Base-by-base conservation (phyloP, 2,888 invertebrate genomes). In the Cyclophora punctaria region DNA sequence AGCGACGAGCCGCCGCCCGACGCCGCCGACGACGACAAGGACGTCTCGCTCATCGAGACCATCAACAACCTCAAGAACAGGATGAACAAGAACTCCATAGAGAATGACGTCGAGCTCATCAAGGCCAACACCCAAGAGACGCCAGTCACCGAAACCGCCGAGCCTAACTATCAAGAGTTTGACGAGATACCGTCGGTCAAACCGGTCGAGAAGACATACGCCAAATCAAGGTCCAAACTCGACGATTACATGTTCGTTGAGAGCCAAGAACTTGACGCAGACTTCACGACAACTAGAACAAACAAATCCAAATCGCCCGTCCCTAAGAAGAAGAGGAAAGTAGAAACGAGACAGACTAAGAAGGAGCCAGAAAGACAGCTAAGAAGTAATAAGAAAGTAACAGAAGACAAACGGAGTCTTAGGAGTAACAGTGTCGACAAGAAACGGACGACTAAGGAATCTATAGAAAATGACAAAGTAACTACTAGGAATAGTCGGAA, bases 161-260 rank as follows among this genome's bases (percentile, higher is more conserved):
- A 81, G 54, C 81, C 81, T 0, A 66, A 48, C 2, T 79, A 60
- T 60, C 67, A 67, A 2, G 80, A 81, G 3, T 57, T 70, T 0
- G 83, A 85, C 3, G 83, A 84, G 2, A 66, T 84, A 2, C 83
- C 81, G 0, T 59, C 82, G 0, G 79, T 87, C 34, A 83, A 83
- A 63, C 87, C 81, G 0, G 88, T 87, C 0, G 81, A 85, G 48
- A 83, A 83, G 50, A 88, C 88, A 0, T 87, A 88, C 63, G 71
- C 71, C 2, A 86, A 86, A 58, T 75, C 80, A 33, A 69, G 83
- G 7, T 77, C 87, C 0, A 86, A 85, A 56, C 54, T 86, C 37
- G 88, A 88, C 58, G 83, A 85, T 45, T 87, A 83, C 35, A 81
- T 86, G 7, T 88, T 84, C 46, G 79, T 87, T 0, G 87, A 86